Percentiles rank a stretch among this genome's conserved stretches.
Conservation (phyloP, 2,113 vertebrate genomes). For the Thunnus maccoyii region DNA sequence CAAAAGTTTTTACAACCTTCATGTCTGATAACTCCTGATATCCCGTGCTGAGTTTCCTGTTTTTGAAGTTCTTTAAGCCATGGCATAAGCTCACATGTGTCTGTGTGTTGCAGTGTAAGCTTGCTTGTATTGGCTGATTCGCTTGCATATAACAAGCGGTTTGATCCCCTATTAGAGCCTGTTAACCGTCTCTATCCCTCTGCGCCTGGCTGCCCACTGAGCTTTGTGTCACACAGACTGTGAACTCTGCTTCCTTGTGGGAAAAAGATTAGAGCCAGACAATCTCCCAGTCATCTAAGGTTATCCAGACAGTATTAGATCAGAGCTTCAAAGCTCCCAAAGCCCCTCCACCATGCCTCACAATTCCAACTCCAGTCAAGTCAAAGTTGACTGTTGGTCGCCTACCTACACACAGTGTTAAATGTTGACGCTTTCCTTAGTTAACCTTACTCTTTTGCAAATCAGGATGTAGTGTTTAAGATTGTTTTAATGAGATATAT, state of each 20-base stretch:
- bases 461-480: no score
- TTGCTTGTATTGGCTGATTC: conserved; percentile 30
- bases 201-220: background rate
- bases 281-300: conserved; percentile 20
- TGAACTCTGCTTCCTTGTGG: conserved; percentile 21
- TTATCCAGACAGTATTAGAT: conserved; percentile 9
- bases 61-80: conserved; percentile 18
- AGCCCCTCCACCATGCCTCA: background rate
- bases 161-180: conserved; percentile 14
- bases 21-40: no score
- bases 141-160: conserved; percentile 21
- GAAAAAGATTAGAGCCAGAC: conserved; percentile 39
- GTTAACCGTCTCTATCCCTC: background rate
- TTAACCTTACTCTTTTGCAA: no score
- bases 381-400: background rate
- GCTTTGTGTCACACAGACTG: conserved; percentile 30
- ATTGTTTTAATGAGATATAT: no score
- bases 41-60: no score
- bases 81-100: background rate
- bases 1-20: no score
- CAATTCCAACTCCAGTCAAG: no score
- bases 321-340: background rate
- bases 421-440: no score
- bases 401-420: background rate
- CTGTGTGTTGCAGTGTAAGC: conserved; percentile 18